Percentiles rank a stretch among this genome's conserved stretches.
phyloP scores from a whole-genome alignment of 2,888 invertebrate genomes.

The Brachyptera putata region DNA sequence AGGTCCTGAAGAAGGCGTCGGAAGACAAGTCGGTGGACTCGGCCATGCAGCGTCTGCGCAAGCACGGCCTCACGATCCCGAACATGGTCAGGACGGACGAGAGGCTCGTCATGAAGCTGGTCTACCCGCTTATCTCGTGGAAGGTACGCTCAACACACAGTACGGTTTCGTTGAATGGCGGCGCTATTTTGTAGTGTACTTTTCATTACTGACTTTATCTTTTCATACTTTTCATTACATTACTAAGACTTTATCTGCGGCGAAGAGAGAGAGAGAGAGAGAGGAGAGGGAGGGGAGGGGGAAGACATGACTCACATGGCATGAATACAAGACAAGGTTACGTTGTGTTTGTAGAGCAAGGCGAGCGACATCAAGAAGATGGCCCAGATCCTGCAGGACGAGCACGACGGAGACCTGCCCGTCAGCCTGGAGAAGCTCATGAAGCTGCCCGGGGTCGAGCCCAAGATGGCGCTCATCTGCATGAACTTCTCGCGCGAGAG shows the following conservation, averaged over 20 bases:
- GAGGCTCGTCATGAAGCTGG: conserved; percentile 69
- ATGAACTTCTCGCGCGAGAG: conserved; percentile 92
- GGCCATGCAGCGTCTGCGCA: conserved; percentile 76
- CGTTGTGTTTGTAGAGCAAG: no score
- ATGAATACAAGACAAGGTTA: no score
- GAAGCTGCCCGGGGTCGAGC: conserved; percentile 88
- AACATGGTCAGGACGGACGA: conserved; percentile 65
- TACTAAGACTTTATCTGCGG: no score
- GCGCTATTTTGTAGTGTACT: no score
- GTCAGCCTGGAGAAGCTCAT: conserved; percentile 74
- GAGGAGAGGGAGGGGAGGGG: no score
- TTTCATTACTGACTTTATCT: no score
- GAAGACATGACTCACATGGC: no score
- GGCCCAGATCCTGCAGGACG: conserved; percentile 68
- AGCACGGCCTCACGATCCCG: conserved; percentile 69
- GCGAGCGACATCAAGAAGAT: conserved; percentile 85
- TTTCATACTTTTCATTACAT: no score
- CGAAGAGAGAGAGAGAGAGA: no score
- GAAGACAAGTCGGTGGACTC: conserved; percentile 90
- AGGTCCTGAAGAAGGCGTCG: conserved; percentile 98
- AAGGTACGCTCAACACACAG: conserved; percentile 72
- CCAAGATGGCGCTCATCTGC: conserved; percentile 97
- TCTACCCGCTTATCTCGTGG: conserved; percentile 94
- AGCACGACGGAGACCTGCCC: conserved; percentile 86
- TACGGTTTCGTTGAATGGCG: no score